These are phyloP conservation scores for Meda fulgida DNA, from an alignment of 2,797 vertebrate genomes.

Conservation along the genomic window DNA sequence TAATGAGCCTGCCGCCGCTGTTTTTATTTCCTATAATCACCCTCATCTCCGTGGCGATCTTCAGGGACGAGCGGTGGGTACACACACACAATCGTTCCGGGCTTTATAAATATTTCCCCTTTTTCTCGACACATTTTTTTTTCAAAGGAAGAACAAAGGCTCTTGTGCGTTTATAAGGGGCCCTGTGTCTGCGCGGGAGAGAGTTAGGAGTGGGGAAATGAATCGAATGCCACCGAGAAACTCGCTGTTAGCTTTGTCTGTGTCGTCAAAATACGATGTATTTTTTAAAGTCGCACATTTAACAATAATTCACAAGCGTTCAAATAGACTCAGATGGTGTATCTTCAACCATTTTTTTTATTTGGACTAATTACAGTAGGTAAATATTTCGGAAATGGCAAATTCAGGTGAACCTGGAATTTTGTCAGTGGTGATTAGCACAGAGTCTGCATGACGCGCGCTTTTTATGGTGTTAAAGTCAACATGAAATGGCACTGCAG, in stretches of 20 bases:
- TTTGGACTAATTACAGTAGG: constrained; percentile 14
- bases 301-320: constrained; percentile 10
- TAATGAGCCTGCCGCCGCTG: constrained; percentile 64
- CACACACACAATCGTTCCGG: constrained; percentile 54
- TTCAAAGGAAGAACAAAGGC: constrained; percentile 64
- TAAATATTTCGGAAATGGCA: background rate
- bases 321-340: constrained; percentile 4
- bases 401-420: background rate
- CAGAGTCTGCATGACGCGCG: background rate
- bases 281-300: constrained; percentile 41
- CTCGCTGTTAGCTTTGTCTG: constrained; percentile 48
- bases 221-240: constrained; percentile 26
- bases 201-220: constrained; percentile 25
- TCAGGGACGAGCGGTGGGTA: constrained; percentile 60
- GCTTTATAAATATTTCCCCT: constrained; percentile 67
- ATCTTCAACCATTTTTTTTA: background rate
- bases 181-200: constrained; percentile 45
- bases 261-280: background rate
- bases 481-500: background rate
- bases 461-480: background rate
- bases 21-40: constrained; percentile 69
- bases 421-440: background rate
- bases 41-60: constrained; percentile 59
- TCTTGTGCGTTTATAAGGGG: constrained; percentile 49
- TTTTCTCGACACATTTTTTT: constrained; percentile 57